Evolutionary conservation across 2,888 invertebrate genomes (phyloP).

Genomic region (Dynastes grantii): DNA sequence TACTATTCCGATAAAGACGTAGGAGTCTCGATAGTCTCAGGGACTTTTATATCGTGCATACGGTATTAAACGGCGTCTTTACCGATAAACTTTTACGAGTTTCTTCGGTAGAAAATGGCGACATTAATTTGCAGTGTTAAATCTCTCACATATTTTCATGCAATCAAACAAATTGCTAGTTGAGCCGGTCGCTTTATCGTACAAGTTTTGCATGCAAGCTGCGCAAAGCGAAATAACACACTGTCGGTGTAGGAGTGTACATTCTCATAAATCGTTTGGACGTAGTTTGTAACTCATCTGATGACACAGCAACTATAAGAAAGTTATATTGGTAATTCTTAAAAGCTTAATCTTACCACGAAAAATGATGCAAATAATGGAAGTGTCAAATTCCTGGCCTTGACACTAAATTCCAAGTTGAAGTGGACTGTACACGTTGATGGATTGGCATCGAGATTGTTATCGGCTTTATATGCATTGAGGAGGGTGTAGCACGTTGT

Average conservation of each 20-base stretch:
- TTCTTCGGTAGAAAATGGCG: conserved; percentile 25
- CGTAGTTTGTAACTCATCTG: too few species aligned
- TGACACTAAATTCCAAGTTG: too few species aligned
- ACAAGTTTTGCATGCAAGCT: conserved; percentile 25
- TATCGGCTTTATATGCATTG: too few species aligned
- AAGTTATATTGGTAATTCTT: too few species aligned
- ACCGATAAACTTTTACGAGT: conserved; percentile 38
- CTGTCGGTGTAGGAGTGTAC: neutral
- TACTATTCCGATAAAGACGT: conserved; percentile 26
- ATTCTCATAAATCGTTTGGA: conserved; percentile 6
- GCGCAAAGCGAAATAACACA: neutral
- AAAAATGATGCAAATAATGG: too few species aligned
- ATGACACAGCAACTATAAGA: too few species aligned
- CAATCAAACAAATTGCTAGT: conserved; percentile 31
- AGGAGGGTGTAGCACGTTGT: too few species aligned
- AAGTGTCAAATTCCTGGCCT: too few species aligned
- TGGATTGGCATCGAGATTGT: too few species aligned
- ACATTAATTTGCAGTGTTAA: conserved; percentile 22
- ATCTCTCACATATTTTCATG: conserved; percentile 33
- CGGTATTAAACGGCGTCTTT: conserved; percentile 18
- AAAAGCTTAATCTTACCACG: too few species aligned
- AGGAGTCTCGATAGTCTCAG: neutral
- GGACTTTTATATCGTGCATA: conserved; percentile 25
- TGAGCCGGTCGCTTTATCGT: conserved; percentile 5
- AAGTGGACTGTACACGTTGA: too few species aligned